phyloP scores from a whole-genome alignment of 2,888 invertebrate genomes.

The Lepeophtheirus nordmannii region DNA sequence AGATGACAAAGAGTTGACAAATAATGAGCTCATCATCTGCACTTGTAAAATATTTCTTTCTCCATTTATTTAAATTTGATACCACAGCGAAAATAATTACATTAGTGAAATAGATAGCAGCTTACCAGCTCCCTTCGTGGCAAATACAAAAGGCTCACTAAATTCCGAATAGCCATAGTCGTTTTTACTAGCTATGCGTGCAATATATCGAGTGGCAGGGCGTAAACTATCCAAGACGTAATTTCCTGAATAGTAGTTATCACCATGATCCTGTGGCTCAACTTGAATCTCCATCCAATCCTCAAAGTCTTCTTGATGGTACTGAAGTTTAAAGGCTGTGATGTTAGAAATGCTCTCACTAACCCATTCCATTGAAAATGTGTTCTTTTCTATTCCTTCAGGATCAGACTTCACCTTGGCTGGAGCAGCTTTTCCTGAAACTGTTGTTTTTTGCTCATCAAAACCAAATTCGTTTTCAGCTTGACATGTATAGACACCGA shows the following conservation, averaged over 20 bases:
- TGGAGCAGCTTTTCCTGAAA: slow-evolving; percentile 10
- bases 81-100: too few relatives aligned
- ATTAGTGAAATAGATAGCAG: too few relatives aligned
- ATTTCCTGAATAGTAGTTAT: slow-evolving; percentile 9
- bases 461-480: slow-evolving; percentile 15
- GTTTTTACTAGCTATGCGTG: slow-evolving; percentile 13
- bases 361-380: slow-evolving; percentile 15
- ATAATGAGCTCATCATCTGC: too few relatives aligned
- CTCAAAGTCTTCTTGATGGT: background rate
- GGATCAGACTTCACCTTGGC: slow-evolving; percentile 10
- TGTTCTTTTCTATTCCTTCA: background rate
- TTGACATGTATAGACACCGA: slow-evolving; percentile 2
- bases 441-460: slow-evolving; percentile 13
- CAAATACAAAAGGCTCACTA: slow-evolving; percentile 2
- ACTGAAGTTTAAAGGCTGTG: slow-evolving; percentile 16
- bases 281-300: slow-evolving; percentile 10
- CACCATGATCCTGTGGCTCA: slow-evolving; percentile 2
- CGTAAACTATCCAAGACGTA: background rate
- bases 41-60: too few relatives aligned
- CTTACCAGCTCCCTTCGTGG: slow-evolving; percentile 18
- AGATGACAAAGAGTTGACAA: too few relatives aligned
- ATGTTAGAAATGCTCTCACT: slow-evolving; percentile 4
- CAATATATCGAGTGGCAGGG: background rate
- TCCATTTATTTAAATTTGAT: too few relatives aligned
- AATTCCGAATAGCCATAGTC: slow-evolving; percentile 16